These are phyloP conservation scores for Glaucomys volans DNA, from an alignment of 2,113 vertebrate genomes.

Conservation along the genomic window DNA sequence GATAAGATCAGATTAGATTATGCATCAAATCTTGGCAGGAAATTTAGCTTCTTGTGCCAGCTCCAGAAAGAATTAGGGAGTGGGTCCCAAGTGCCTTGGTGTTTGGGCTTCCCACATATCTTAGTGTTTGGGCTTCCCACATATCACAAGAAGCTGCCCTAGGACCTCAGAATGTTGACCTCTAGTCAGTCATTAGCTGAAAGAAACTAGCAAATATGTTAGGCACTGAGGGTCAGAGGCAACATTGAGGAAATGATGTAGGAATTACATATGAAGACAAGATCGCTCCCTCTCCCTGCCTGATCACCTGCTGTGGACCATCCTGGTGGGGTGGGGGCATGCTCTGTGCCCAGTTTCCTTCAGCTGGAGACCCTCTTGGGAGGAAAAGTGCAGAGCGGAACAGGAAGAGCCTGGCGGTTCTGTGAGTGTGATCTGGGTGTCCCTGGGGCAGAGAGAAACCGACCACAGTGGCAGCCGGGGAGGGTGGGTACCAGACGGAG, in stretches of 20 bases:
- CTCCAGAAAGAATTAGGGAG: not conserved
- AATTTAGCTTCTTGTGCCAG: not conserved
- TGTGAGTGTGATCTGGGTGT: not conserved
- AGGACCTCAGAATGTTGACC: not conserved
- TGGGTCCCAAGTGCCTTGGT: not conserved
- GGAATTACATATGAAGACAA: not conserved
- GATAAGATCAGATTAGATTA: not conserved
- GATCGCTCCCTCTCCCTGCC: not conserved
- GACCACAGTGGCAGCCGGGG: fast-evolving
- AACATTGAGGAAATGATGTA: not conserved
- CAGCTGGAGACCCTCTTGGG: not conserved
- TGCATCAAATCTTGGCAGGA: not conserved
- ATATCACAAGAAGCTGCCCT: not conserved
- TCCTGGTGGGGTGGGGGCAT: fast-evolving
- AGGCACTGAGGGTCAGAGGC: not conserved
- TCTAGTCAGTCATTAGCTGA: not conserved
- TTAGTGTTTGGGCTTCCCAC: not conserved
- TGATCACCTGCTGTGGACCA: not conserved
- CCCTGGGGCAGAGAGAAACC: not conserved
- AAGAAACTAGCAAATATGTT: not conserved
- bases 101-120: not conserved
- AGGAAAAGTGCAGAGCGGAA: too few relatives aligned
- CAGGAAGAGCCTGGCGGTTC: not conserved
- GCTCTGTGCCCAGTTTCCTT: too few relatives aligned
- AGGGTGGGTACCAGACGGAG: fast-evolving